Conservation (phyloP, 2,113 vertebrate species). For the Oreochromis tanganicae region DNA sequence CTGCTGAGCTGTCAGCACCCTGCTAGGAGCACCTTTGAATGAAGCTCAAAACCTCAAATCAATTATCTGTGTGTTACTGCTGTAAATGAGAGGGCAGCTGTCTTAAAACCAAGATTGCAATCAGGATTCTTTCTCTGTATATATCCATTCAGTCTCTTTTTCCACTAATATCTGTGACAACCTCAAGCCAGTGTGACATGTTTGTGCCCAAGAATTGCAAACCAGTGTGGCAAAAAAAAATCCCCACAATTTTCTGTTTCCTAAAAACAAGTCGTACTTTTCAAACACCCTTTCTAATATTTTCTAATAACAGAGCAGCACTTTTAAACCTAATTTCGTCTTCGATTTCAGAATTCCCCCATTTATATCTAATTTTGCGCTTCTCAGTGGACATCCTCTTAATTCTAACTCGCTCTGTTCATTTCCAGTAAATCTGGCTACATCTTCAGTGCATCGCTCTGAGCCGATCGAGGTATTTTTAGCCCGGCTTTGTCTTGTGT, state of each 20-base stretch:
- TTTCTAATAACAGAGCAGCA: not conserved
- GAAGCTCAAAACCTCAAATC: not conserved
- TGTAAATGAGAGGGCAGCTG: not conserved
- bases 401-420: not conserved
- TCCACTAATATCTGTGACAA: not conserved
- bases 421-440: conserved; percentile 50
- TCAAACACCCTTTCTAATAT: not conserved
- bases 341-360: not conserved
- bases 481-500: conserved; percentile 44
- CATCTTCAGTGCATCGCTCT: conserved; percentile 1
- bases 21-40: conserved; percentile 6
- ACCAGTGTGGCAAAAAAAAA: not conserved
- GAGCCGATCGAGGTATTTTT: conserved; percentile 43
- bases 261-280: not conserved
- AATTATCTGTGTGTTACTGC: not conserved
- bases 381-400: not conserved
- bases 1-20: not conserved
- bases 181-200: not conserved
- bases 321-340: not conserved
- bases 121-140: not conserved
- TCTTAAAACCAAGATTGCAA: not conserved
- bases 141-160: not conserved
- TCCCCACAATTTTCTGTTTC: not conserved
- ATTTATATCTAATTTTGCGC: not conserved
- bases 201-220: not conserved